Evolutionary conservation across 2,113 vertebrate species (phyloP).

Genomic region (Bos indicus): DNA sequence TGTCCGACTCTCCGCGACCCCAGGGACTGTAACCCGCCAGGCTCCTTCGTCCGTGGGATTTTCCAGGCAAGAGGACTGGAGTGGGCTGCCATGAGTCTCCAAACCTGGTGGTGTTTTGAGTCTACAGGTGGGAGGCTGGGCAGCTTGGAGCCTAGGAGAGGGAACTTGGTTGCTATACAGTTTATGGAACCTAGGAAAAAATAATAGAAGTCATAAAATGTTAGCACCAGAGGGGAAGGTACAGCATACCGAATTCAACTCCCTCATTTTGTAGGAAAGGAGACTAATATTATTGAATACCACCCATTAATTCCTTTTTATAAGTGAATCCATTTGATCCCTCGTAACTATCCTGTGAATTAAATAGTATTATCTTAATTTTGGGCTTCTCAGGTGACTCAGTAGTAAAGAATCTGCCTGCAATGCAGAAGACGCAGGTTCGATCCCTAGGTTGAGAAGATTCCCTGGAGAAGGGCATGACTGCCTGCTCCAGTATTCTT

Average conservation of each 20-base stretch:
- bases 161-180: not conserved
- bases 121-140: conserved; percentile 3
- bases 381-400: not conserved
- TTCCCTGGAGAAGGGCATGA: not conserved
- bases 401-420: not conserved
- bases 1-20: not conserved
- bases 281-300: not conserved
- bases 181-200: conserved; percentile 26
- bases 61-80: not conserved
- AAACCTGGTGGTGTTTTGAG: conserved; percentile 34
- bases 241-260: not conserved
- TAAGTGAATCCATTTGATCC: not conserved
- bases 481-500: not conserved
- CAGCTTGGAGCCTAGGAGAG: conserved; percentile 11
- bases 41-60: rapidly evolving
- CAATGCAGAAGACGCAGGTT: not conserved
- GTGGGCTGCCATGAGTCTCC: not conserved
- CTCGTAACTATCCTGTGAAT: not conserved
- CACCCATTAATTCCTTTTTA: not conserved
- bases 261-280: not conserved
- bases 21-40: not conserved
- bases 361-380: not conserved
- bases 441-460: not conserved
- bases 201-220: not conserved
- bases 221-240: not conserved